phyloP scores from a whole-genome alignment of 2,113 vertebrate genomes.

The Agapornis roseicollis region DNA sequence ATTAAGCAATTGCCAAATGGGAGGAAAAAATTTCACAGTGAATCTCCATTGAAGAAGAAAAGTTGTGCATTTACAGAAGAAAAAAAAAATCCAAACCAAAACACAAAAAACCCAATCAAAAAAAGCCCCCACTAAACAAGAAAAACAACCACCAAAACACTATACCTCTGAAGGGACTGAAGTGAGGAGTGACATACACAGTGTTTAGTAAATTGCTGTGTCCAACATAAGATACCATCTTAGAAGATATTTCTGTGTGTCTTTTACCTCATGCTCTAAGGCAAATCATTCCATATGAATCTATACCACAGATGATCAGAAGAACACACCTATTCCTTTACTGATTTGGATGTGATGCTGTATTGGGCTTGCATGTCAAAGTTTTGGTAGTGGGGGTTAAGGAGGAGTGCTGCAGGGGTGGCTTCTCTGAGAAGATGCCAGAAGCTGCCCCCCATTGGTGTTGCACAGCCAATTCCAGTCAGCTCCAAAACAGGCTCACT shows the following conservation, averaged over 20 bases:
- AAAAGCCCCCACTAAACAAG: neutral
- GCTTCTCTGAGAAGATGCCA: neutral
- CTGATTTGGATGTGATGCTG: neutral
- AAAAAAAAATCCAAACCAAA: neutral
- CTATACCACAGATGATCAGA: neutral
- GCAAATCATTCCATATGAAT: neutral
- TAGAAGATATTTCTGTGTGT: neutral
- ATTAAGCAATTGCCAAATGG: neutral
- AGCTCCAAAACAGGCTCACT: neutral
- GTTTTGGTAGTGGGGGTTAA: neutral
- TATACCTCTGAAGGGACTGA: neutral
- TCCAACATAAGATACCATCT: neutral
- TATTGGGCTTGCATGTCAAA: neutral
- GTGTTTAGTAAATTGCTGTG: neutral
- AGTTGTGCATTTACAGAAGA: neutral
- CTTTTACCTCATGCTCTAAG: neutral
- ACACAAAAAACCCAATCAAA: neutral
- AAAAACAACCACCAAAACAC: neutral
- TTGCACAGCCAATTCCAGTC: neutral
- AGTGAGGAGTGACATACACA: neutral
- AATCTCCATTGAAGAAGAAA: neutral
- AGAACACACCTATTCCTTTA: neutral
- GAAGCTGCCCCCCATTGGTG: neutral
- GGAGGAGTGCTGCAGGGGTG: neutral
- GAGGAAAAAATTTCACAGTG: neutral